Base-by-base conservation (phyloP, 2,113 vertebrate genomes). In the Caranx melampygus region DNA sequence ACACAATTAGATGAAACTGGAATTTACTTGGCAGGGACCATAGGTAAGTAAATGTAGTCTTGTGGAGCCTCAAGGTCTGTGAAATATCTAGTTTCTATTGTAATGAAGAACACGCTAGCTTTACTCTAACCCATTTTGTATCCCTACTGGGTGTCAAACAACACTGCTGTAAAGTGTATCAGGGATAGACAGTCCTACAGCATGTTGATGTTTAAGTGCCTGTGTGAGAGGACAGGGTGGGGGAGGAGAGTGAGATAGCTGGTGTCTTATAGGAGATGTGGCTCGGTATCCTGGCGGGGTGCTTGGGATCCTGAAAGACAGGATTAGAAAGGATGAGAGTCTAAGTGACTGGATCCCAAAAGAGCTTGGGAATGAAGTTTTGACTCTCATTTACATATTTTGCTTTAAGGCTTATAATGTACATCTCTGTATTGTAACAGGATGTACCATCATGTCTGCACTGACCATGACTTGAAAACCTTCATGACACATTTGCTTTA, bases 301-400 rank as follows among this genome's bases (percentile, higher is more conserved):
- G 61, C 63, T 75, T 54, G 11, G 59, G 14, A 78, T 74, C 75
- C 76, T 84, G 68, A 88, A 86, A 85, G 86, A 59, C 42, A 16
- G 87, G 90, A 91, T 93, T 91, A 92, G 62, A 84, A 59, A 15
- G 72, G 84, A 81, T 45, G 70, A 73, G 66, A 59, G 58, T 67
- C 55, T 69, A 68, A 79, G 52, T 73, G 77, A 51, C 37, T 68
- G 54, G 51, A 72, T 76, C 34, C 72, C 62, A 59, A 65, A 15
- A 63, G 45, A 42, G 64, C 72, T 78, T 78, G 75, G 74, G 81
- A 87, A 91, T 82, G 81, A 75, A 4, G 45, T 58, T 64, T 63
- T 52, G 68, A 73, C 47, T 66, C 42, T 68, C 5, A 55, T 26
- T 62, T 13, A 26, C 31, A 61, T 31, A 5, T 59, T 78, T 78